Evolutionary conservation across 2,113 vertebrate genomes (phyloP).

Genomic region (Nasalis larvatus): DNA sequence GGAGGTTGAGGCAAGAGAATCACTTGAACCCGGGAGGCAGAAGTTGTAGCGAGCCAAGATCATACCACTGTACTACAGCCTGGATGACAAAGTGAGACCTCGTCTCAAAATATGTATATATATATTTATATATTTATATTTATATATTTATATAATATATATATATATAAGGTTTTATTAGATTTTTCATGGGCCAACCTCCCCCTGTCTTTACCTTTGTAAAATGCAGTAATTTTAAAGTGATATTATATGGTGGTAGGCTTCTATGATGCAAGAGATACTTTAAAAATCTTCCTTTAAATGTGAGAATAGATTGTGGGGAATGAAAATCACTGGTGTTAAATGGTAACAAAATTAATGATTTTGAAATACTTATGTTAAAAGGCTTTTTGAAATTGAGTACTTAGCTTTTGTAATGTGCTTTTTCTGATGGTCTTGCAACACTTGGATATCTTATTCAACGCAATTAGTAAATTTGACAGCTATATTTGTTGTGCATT

Average conservation of each 20-base stretch:
- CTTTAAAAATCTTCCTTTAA: not conserved
- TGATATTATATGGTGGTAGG: not conserved
- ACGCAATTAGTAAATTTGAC: slow-evolving; percentile 54
- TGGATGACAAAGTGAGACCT: no score
- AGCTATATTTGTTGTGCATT: slow-evolving; percentile 5
- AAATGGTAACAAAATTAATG: slow-evolving; percentile 36
- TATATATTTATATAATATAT: no score
- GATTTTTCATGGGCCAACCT: not conserved
- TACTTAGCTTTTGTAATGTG: slow-evolving; percentile 7
- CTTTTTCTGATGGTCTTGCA: slow-evolving; percentile 27
- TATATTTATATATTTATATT: no score
- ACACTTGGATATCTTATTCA: slow-evolving; percentile 18
- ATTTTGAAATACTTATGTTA: slow-evolving; percentile 56
- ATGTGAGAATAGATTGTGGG: slow-evolving; percentile 1
- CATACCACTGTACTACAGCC: no score
- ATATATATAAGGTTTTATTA: not conserved
- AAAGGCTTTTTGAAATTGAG: slow-evolving; percentile 39
- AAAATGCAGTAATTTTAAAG: not conserved
- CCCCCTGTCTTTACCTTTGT: not conserved
- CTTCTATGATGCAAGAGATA: not conserved
- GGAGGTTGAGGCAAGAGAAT: no score
- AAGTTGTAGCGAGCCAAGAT: no score
- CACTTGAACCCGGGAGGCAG: no score
- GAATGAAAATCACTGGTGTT: slow-evolving; percentile 33
- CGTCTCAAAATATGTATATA: no score